Evolutionary conservation across 2,797 vertebrate species (phyloP).

Genomic region (Podarcis lilfordi): DNA sequence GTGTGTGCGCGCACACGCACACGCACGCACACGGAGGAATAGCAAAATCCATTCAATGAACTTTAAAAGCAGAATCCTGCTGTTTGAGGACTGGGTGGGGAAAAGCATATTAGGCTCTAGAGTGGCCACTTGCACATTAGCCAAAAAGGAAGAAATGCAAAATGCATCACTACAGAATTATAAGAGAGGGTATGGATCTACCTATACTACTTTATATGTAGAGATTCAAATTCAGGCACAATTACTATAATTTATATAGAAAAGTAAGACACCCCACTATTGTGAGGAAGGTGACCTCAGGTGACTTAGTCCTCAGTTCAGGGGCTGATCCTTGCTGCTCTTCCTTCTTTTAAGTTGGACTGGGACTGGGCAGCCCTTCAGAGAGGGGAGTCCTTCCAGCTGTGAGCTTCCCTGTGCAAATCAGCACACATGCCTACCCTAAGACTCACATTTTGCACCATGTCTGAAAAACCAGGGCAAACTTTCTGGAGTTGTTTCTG

Average conservation of each 20-base stretch:
- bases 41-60: background rate
- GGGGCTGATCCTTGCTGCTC: background rate
- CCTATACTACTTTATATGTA: too few species aligned
- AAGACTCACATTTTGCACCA: background rate
- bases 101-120: too few species aligned
- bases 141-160: too few species aligned
- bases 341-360: background rate
- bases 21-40: background rate
- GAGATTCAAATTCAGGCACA: too few species aligned
- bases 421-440: background rate
- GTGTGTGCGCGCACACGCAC: rapidly evolving
- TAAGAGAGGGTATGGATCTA: too few species aligned
- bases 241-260: too few species aligned
- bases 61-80: background rate
- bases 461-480: background rate
- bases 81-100: background rate
- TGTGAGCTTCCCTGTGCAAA: background rate
- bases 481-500: background rate
- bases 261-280: too few species aligned
- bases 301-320: too few species aligned
- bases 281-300: too few species aligned
- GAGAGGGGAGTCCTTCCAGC: background rate
- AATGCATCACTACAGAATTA: too few species aligned
- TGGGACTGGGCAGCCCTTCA: background rate
- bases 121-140: too few species aligned